These are phyloP conservation scores for Mactra quadrangularis DNA, from an alignment of 1,140 invertebrate species.

Conservation along the genomic window DNA sequence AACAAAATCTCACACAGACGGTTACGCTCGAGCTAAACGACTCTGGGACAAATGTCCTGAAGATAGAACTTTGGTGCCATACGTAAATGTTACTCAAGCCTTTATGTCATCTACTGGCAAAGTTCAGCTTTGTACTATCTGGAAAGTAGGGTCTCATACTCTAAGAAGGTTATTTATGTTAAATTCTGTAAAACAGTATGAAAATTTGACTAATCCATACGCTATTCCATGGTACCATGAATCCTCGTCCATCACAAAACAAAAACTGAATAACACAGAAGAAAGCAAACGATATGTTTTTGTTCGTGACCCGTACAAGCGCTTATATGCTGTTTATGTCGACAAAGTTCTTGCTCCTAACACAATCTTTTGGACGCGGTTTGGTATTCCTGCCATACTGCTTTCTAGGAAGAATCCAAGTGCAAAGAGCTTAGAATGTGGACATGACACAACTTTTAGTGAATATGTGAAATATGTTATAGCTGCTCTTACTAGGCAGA, in stretches of 20 bases:
- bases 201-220: background rate
- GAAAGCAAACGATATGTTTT: background rate
- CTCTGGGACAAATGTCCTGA: too few relatives aligned
- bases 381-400: slow-evolving; percentile 19
- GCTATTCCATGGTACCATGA: background rate
- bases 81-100: too few relatives aligned
- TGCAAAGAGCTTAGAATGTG: background rate
- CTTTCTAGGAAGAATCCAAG: background rate
- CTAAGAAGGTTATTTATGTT: slow-evolving; percentile 1
- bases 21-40: too few relatives aligned
- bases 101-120: background rate
- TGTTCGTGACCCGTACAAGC: slow-evolving; percentile 22
- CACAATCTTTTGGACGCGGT: slow-evolving; percentile 36
- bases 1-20: too few relatives aligned
- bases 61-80: too few relatives aligned
- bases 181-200: background rate
- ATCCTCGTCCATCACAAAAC: too few relatives aligned
- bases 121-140: background rate
- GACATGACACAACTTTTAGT: slow-evolving; percentile 28
- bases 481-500: background rate
- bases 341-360: slow-evolving; percentile 46
- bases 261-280: background rate
- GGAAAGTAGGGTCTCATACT: background rate
- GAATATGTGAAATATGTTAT: slow-evolving; percentile 38
- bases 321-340: slow-evolving; percentile 29